Conservation (phyloP, 2,113 vertebrate species). For the Stigmatopora argus region DNA sequence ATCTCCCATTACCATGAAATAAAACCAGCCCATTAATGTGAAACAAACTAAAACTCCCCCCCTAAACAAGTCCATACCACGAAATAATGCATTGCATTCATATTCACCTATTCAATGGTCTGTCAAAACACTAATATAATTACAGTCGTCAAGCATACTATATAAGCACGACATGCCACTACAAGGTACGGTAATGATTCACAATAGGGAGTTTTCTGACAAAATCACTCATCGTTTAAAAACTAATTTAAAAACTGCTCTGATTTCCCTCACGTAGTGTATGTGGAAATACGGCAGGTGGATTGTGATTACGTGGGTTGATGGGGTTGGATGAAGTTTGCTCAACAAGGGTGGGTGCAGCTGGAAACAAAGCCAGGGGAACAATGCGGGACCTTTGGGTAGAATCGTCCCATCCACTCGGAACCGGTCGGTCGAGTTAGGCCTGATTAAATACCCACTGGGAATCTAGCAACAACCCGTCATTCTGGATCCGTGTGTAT, state of each 20-base stretch:
- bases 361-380: constrained; percentile 44
- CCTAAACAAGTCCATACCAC: neutral
- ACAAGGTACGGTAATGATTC: constrained; percentile 27
- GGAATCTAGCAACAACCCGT: constrained; percentile 52
- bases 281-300: constrained; percentile 5
- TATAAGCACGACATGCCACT: neutral
- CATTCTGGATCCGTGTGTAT: constrained; percentile 45
- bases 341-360: constrained; percentile 50
- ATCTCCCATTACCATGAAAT: neutral
- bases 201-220: constrained; percentile 33
- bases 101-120: neutral
- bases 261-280: neutral
- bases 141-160: neutral
- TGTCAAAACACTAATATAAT: neutral
- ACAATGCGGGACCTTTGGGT: constrained; percentile 56
- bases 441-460: constrained; percentile 58
- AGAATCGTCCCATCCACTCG: constrained; percentile 43
- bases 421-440: constrained; percentile 71
- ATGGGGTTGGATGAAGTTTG: constrained; percentile 33
- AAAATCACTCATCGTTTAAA: constrained; percentile 43
- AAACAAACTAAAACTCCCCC: neutral
- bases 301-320: constrained; percentile 27
- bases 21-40: neutral
- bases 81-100: neutral
- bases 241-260: neutral